phyloP scores from a whole-genome alignment of 2,797 vertebrate species.

The Pangasius krempfi region DNA sequence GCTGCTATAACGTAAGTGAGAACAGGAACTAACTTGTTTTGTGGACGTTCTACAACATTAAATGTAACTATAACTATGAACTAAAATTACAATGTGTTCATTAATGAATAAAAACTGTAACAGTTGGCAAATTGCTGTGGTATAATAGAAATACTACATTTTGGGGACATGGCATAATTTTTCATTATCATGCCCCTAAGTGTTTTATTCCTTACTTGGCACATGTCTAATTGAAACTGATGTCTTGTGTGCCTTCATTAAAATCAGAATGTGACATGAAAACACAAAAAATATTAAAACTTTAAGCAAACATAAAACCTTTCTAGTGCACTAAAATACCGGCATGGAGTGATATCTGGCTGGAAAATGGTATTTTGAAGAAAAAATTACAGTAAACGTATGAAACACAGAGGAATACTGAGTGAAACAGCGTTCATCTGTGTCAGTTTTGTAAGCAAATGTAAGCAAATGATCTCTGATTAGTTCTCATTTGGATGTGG shows the following conservation, averaged over 20 bases:
- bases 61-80: not conserved
- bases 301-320: not conserved
- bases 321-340: not conserved
- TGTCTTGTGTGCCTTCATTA: not conserved
- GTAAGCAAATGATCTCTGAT: not conserved
- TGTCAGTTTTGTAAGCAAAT: not conserved
- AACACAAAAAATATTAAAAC: not conserved
- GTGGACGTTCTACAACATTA: not conserved
- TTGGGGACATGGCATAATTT: not conserved
- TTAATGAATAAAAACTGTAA: conserved; percentile 3
- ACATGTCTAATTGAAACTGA: not conserved
- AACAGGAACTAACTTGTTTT: not conserved
- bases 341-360: not conserved
- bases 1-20: not conserved
- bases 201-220: not conserved
- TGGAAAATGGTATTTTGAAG: conserved; percentile 29
- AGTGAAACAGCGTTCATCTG: not conserved
- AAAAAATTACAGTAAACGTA: not conserved
- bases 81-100: not conserved
- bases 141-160: not conserved
- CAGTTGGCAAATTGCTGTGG: not conserved
- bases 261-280: not conserved
- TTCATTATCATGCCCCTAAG: not conserved
- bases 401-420: not conserved
- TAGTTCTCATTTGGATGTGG: not conserved